Evolutionary conservation across 1,140 invertebrate genomes (phyloP), one percentile per base, ranked within the genome.

Genomic region (Sminthurinus signatus): DNA sequence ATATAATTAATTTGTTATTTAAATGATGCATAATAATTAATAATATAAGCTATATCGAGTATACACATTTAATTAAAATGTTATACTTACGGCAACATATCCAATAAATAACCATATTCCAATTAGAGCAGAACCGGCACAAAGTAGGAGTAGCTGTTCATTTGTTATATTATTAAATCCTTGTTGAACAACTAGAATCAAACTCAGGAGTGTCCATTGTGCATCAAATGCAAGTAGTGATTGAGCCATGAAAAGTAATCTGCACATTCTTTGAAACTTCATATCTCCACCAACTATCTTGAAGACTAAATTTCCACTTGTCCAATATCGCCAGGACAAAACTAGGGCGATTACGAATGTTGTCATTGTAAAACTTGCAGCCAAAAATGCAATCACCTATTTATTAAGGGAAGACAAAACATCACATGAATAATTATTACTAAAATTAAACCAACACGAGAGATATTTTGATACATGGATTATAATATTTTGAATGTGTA

Each of bases 271-370:
- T 42, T 71, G 70, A 19, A 68, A 32, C 48, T 52, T 66, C 29
- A 52, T 60, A 43, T 71, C 70, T 17, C 56, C 67, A n/a, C 70
- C 70, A 14, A 71, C 70, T 29, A 67, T 71, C 39, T 65, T 68
- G 46, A 71, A 71, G 50, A 71, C 46, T 12, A 71, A 50, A 48
- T 66, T 66, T 27, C 66, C 70, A 31, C 57, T 56, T 2, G 17
- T 31, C 61, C 60, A 69, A 29, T 71, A 71, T 15, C 48, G 17
- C 62, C 64, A 62, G 2, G 51, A 59, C 4, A 71, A 54, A 25
- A 43, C 25, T 4, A 43, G 1, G 21, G 56, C 64, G 1, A 71
- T 12, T n/a, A 59, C 17, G 4, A 68, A 19, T 3, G 31, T 61
- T 0, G 62, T 58, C 5, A 71, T 3, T 27, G 56, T 71, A 2